Evolutionary conservation across 2,888 invertebrate genomes (phyloP), one percentile per base, ranked within the genome.

Genomic region (Hyles lineata): DNA sequence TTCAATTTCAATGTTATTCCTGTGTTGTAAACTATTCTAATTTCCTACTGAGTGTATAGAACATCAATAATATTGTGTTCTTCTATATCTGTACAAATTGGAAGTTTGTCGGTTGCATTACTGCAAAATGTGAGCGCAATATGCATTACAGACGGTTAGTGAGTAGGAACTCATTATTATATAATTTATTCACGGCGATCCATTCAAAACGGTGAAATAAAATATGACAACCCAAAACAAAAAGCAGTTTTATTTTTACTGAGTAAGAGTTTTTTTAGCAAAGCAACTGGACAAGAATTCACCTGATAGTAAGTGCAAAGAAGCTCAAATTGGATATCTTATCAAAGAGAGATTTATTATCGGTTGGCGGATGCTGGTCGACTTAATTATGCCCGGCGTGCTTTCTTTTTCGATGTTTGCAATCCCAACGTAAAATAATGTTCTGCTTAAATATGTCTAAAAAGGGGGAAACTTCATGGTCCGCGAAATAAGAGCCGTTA

Each of bases 111-210:
- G 62, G n/a, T 61, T 32, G 62, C 62, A 32, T 19, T 29, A 17
- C 35, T 43, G 21, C 35, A 21, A 43, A 35, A 63, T 43, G 43
- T 63, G 63, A 63, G n/a, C 35, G 35, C n/a, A 9, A 79, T 79
- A 81, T 85, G 87, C 88, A 87, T 90, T 89, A 85, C 85, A 79
- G 77, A 88, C 85, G 87, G 88, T 90, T 89, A 89, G 90, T 90
- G 89, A 89, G 79, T 76, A 79, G 77, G 75, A 75, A 80, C 75
- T 50, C 67, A 67, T 50, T 23, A 21, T 50, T 23, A 19, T 67
- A 80, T 82, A 81, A 82, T 83, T 82, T 85, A 85, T 83, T 86
- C 84, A 83, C 82, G 79, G 80, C 81, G 81, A 78, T 84, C 83
- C 82, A 84, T 78, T 84, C 79, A 81, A 83, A 80, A 70, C 21